A percentile compares a stretch with the other conserved stretches of the same genome.
These are phyloP conservation scores for Euborellia annulipes DNA, from an alignment of 1,140 invertebrate genomes.

Conservation along the genomic window DNA sequence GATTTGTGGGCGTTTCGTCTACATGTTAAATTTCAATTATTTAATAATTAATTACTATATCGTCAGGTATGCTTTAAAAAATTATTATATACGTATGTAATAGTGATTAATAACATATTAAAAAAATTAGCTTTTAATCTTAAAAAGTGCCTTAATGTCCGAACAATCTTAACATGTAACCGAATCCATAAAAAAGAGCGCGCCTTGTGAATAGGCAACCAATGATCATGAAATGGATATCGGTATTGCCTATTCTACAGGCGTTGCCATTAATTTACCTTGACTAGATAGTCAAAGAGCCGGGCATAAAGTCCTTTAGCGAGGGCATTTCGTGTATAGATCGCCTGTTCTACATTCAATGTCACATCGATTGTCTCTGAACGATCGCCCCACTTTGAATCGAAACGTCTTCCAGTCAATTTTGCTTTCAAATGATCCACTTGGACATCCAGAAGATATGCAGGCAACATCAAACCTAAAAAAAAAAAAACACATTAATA, in stretches of 20 bases:
- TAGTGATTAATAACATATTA: too few relatives aligned
- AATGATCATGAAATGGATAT: too few relatives aligned
- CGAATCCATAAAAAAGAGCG: too few relatives aligned
- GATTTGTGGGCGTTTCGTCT: too few relatives aligned
- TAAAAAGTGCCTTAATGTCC: too few relatives aligned
- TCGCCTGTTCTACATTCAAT: slow-evolving; percentile 47
- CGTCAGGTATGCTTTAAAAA: too few relatives aligned
- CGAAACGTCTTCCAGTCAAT: slow-evolving; percentile 46
- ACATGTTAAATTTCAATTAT: too few relatives aligned
- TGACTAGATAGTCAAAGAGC: slow-evolving; percentile 54
- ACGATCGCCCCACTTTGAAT: slow-evolving; percentile 57
- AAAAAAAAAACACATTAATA: slow-evolving; percentile 9
- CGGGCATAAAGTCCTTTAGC: slow-evolving; percentile 52
- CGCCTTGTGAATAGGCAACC: too few relatives aligned
- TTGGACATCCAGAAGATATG: slow-evolving; percentile 45
- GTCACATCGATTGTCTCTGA: slow-evolving; percentile 52
- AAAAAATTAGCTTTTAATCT: too few relatives aligned
- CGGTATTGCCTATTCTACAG: too few relatives aligned
- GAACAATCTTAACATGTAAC: background rate
- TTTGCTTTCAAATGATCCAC: slow-evolving; percentile 40
- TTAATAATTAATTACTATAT: too few relatives aligned
- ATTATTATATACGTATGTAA: too few relatives aligned
- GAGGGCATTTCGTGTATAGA: slow-evolving; percentile 47
- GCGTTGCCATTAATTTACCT: slow-evolving; percentile 31
- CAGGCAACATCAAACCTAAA: slow-evolving; percentile 47